phyloP scores from a whole-genome alignment of 2,888 invertebrate species.

The Stenolophus ochropezus region DNA sequence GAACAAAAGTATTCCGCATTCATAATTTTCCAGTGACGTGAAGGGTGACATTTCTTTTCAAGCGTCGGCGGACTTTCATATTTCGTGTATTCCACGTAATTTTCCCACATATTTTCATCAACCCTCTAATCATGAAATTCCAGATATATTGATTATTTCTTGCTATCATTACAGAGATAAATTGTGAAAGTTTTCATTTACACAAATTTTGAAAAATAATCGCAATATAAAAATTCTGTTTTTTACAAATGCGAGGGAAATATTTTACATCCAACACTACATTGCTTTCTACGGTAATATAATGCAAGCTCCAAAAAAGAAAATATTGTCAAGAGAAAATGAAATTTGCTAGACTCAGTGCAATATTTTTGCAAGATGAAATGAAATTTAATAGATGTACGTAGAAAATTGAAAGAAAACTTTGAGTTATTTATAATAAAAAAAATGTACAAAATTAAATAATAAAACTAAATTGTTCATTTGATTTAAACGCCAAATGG shows the following conservation, averaged over 20 bases:
- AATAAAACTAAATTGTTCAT: too few relatives aligned
- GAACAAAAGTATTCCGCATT: not conserved
- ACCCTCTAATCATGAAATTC: not conserved
- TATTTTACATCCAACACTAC: not conserved
- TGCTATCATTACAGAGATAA: not conserved
- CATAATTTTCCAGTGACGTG: not conserved
- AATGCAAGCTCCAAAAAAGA: not conserved
- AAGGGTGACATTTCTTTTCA: conserved; percentile 8
- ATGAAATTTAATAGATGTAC: not conserved
- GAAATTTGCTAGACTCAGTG: not conserved
- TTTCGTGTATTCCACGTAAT: not conserved
- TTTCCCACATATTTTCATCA: not conserved
- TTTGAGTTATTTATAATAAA: too few relatives aligned
- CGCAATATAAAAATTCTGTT: not conserved
- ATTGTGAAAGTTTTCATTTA: not conserved
- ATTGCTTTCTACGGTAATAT: not conserved
- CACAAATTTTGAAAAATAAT: not conserved
- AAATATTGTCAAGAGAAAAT: not conserved
- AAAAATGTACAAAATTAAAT: not conserved
- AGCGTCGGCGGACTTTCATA: not conserved
- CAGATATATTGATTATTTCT: not conserved
- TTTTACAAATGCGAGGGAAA: not conserved
- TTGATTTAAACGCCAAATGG: too few relatives aligned
- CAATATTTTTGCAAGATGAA: not conserved
- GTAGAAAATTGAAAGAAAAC: not conserved